phyloP scores from a whole-genome alignment of 2,888 invertebrate species.

The Sphecodes monilicornis region DNA sequence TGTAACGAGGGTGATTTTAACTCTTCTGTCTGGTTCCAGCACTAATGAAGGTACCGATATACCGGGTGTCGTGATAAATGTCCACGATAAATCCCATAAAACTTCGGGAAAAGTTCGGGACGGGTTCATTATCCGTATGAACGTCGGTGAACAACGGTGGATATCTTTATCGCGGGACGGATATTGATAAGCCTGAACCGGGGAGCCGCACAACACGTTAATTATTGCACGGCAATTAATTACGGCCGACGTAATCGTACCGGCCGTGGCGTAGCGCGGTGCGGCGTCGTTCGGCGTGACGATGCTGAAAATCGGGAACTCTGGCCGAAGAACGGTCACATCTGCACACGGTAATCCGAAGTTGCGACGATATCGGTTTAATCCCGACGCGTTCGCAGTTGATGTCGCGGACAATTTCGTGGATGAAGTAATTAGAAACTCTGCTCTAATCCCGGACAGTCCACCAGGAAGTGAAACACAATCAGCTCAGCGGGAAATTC shows the following conservation, averaged over 20 bases:
- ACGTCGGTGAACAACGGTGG: slow-evolving; percentile 7
- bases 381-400: slow-evolving; percentile 8
- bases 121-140: slow-evolving; percentile 16
- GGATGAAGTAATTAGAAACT: slow-evolving; percentile 8
- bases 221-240: slow-evolving; percentile 63
- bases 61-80: neutral
- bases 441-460: slow-evolving; percentile 9
- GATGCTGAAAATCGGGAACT: slow-evolving; percentile 25
- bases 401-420: slow-evolving; percentile 19
- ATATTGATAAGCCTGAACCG: slow-evolving; percentile 36
- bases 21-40: neutral
- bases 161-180: neutral
- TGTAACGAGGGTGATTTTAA: neutral
- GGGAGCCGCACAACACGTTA: slow-evolving; percentile 40
- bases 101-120: slow-evolving; percentile 13
- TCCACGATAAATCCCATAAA: slow-evolving; percentile 15
- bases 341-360: slow-evolving; percentile 14
- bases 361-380: neutral
- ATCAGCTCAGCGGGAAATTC: neutral
- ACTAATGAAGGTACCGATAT: neutral
- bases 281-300: slow-evolving; percentile 23
- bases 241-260: slow-evolving; percentile 50
- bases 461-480: neutral
- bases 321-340: slow-evolving; percentile 14
- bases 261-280: neutral